Evolutionary conservation across 2,797 vertebrate species (phyloP).

Genomic region (Neosilurus mollespiculum): DNA sequence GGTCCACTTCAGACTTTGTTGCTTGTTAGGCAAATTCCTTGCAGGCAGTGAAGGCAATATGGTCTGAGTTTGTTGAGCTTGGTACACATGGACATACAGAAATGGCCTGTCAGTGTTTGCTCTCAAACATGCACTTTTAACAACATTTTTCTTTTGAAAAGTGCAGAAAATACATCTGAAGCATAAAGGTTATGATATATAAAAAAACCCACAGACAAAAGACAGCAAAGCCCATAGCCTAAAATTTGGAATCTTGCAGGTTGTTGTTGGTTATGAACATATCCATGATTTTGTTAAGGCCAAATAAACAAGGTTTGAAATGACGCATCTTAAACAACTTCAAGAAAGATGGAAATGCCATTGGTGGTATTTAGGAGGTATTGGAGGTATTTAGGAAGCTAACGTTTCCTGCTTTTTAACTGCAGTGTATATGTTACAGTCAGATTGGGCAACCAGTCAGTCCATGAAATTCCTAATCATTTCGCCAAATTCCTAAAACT

Average conservation of each 20-base stretch:
- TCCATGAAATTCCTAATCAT: too few relatives aligned
- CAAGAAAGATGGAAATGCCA: background rate
- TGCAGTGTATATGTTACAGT: too few relatives aligned
- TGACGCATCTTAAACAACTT: background rate
- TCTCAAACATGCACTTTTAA: slow-evolving; percentile 11
- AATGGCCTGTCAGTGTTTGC: slow-evolving; percentile 22
- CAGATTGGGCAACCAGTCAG: too few relatives aligned
- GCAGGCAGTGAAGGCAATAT: slow-evolving; percentile 50
- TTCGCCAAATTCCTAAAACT: too few relatives aligned
- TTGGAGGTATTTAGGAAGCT: background rate
- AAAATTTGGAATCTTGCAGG: too few relatives aligned
- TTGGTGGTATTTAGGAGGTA: background rate
- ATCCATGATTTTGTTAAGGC: background rate
- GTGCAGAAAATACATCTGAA: background rate
- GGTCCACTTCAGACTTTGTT: slow-evolving; percentile 58
- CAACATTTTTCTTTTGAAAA: slow-evolving; percentile 19
- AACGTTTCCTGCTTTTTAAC: background rate
- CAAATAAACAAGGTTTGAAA: background rate
- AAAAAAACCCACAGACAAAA: background rate
- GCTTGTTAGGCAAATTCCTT: slow-evolving; percentile 55
- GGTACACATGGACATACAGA: slow-evolving; percentile 36
- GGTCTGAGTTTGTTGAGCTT: slow-evolving; percentile 55
- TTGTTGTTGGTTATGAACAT: background rate
- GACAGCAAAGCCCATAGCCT: background rate
- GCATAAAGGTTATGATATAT: background rate